Evolutionary conservation across 1,140 invertebrate genomes (phyloP), one percentile per base, ranked within the genome.

Genomic region (Mylabris phalerata): DNA sequence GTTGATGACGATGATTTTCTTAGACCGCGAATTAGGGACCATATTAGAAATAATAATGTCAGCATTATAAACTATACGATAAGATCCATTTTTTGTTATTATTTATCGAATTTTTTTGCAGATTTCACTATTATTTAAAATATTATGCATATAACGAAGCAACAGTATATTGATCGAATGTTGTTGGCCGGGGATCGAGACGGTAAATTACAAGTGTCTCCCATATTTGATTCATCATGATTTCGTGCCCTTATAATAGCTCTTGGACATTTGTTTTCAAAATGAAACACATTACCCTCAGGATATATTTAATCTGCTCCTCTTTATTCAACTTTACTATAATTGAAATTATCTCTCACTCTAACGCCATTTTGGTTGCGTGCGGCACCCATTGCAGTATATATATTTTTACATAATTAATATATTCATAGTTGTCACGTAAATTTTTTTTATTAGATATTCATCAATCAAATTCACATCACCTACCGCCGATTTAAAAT

Each of bases 31-130:
- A 75, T 71, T 26, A 77, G 62, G 55, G 74, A 73, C 75, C 75
- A 77, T 69, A 77, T 59, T 63, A 74, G 62, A 61, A 75, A 72
- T 48, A 75, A 64, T 68, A 77, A 54, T 57, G 75, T 73, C 65
- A 77, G 69, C 75, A 77, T 77, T 65, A 67, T 73, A 63, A 44
- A 44, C n/a, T 10, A 19, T 19, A 19, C 19, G 19, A 19, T 19
- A 11, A 13, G 6, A 48, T n/a, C 6, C 47, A 48, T 13, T 25
- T 24, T 42, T 11, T 42, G 1, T 42, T 42, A 2, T 9, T 42
- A 42, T 42, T 42, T 42, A 11, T 42, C n/a, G n/a, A 48, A 32
- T 7, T 32, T 32, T 32, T 3, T 32, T 5, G 7, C 4, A 32
- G 32, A 32, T 5, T 32, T 32, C 32, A 32, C 32, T 19, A 19